These are phyloP conservation scores for Acheta domesticus DNA, from an alignment of 2,888 invertebrate genomes.

Conservation along the genomic window DNA sequence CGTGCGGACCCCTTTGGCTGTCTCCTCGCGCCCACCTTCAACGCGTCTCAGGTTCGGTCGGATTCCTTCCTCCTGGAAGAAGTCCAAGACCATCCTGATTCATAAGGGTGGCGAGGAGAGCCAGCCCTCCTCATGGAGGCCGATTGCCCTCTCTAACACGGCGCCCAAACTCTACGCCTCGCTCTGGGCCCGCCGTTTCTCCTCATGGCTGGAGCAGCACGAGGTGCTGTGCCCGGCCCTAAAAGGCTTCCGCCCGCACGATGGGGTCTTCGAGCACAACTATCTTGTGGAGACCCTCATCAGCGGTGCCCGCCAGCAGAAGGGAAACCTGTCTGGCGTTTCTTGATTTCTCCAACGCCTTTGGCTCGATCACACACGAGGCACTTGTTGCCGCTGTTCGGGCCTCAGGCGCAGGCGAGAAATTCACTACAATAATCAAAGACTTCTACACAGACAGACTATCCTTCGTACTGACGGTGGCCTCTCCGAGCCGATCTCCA, in stretches of 20 bases:
- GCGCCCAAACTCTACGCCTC: neutral
- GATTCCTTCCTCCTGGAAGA: neutral
- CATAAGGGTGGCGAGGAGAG: neutral
- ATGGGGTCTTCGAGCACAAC: neutral
- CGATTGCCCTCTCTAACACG: neutral
- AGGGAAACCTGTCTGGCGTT: neutral
- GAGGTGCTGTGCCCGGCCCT: neutral
- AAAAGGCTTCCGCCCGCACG: neutral
- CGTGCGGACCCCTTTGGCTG: neutral
- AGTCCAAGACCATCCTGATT: neutral
- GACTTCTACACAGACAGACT: neutral
- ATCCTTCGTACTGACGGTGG: neutral
- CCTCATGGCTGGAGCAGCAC: neutral
- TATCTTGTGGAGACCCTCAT: neutral
- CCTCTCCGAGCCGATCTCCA: neutral
- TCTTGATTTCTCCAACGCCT: neutral
- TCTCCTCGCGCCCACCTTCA: neutral
- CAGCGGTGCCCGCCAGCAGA: neutral
- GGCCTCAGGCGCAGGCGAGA: neutral
- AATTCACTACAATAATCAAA: neutral
- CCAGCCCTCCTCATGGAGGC: neutral
- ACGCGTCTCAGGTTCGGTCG: neutral
- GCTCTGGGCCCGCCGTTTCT: neutral
- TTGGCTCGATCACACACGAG: neutral
- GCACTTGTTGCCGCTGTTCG: neutral